These are phyloP conservation scores for Hycleus cichorii DNA, from an alignment of 1,140 invertebrate genomes.

Conservation along the genomic window DNA sequence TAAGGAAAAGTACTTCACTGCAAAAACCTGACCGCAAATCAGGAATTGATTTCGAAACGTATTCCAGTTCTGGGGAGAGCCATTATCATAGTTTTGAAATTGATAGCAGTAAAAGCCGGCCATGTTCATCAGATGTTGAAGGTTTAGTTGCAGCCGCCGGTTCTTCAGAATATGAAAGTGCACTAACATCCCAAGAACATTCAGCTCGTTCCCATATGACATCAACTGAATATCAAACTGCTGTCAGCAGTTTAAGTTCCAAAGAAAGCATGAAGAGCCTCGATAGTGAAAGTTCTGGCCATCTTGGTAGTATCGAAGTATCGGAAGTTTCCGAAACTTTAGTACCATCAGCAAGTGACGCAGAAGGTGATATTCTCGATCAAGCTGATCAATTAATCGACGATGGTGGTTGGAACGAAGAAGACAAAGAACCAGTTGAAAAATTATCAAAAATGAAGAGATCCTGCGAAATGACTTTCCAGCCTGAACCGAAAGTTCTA, in stretches of 20 bases:
- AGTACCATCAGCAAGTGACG: conserved; percentile 61
- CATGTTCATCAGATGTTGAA: conserved; percentile 82
- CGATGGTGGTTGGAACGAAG: conserved; percentile 42
- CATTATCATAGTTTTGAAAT: conserved; percentile 83
- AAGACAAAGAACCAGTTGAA: conserved; percentile 41
- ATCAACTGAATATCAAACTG: conserved; percentile 79
- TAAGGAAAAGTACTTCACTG: conserved; percentile 47
- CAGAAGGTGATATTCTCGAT: conserved; percentile 44
- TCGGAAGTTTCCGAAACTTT: conserved; percentile 86
- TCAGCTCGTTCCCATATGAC: conserved; percentile 59
- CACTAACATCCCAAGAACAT: conserved; percentile 66
- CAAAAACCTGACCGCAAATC: conserved; percentile 53
- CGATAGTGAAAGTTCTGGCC: conserved; percentile 80
- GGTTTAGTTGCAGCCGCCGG: conserved; percentile 55
- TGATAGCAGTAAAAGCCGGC: conserved; percentile 63
- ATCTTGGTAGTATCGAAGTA: conserved; percentile 78
- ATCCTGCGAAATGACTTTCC: conserved; percentile 84
- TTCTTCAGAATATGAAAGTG: conserved; percentile 84
- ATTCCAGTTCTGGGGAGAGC: conserved; percentile 83
- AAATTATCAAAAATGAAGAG: conserved; percentile 69
- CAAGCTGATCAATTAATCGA: conserved; percentile 35
- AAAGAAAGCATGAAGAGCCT: conserved; percentile 83
- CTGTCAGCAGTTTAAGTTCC: conserved; percentile 73
- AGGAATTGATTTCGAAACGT: conserved; percentile 60
- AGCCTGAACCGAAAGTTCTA: conserved; percentile 53